Evolutionary conservation across 2,888 invertebrate genomes (phyloP), one percentile per base, ranked within the genome.

Genomic region (Eupeodes luniger): DNA sequence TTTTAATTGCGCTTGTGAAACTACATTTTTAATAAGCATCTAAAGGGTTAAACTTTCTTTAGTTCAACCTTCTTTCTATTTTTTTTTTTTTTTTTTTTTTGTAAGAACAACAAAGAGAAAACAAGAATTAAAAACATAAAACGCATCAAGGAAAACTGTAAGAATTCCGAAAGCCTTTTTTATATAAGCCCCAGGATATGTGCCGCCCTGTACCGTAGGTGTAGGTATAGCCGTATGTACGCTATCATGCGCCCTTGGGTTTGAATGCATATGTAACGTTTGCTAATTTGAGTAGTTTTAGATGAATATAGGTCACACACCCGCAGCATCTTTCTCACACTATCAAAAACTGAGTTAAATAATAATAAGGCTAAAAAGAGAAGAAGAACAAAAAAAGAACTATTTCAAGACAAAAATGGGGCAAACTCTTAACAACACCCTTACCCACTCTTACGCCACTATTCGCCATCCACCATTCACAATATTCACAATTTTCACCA

Each of bases 201-300:
- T 86, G 69, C 61, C 55, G 53, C 67, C 67, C 40, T 59, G 34
- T 34, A 40, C 40, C 9, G 40, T 40, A 19, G 19, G 19, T 19
- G 19, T 19, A 19, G 19, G 19, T 19, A 9, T 40, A 40, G 40
- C 40, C 40, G 40, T 34, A 5, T 59, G 57, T 47, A 78, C 40
- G 62, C 72, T 67, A 61, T 5, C 70, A 70, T 72, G 66, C 75
- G 83, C 76, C 86, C 83, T 83, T 87, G 86, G 83, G 76, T 76
- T 72, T 72, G 53, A 79, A 83, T 70, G 79, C 87, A 84, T 88
- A 62, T 84, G 87, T 88, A 84, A 87, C 72, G 70, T 78, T 84
- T 88, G 87, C 87, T 88, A 88, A 88, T 88, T 84, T 88, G 81
- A 87, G 80, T 84, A 84, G 84, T 51, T 80, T 51, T 77, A 47